Percentiles rank a stretch among this genome's conserved stretches.
Conservation (phyloP, 2,113 vertebrate genomes). For the Heterocephalus glaber region DNA sequence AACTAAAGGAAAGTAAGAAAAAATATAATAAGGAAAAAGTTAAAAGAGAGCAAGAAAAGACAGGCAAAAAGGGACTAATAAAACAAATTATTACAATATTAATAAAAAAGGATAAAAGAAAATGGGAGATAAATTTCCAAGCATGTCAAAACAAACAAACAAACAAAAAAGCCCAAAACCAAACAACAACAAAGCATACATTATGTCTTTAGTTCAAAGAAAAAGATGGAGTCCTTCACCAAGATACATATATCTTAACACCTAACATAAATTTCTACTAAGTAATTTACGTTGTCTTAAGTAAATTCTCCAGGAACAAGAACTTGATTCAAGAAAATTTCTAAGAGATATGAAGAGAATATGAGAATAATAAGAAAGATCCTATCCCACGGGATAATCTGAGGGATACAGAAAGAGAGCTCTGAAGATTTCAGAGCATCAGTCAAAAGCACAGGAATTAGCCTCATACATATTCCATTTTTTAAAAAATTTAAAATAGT, state of each 20-base stretch:
- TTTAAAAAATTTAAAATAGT: background rate
- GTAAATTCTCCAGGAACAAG: background rate
- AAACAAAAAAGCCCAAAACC: background rate
- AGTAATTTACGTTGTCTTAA: background rate
- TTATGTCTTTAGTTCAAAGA: background rate
- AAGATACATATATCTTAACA: background rate
- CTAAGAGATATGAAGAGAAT: background rate
- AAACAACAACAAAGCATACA: background rate
- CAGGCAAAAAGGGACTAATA: background rate
- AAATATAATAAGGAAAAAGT: background rate
- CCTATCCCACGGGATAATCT: fast-evolving
- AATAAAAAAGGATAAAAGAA: background rate
- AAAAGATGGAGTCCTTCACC: background rate
- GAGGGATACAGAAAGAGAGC: background rate
- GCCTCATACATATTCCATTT: background rate
- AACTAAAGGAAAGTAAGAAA: background rate
- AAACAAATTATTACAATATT: background rate
- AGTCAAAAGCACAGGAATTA: background rate
- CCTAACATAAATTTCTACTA: background rate
- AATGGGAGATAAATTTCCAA: background rate
- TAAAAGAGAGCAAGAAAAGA: background rate
- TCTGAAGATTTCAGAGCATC: background rate
- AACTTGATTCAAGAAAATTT: background rate
- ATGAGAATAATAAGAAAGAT: background rate
- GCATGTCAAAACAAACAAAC: background rate